A percentile compares a stretch with the other conserved stretches of the same genome.
phyloP scores from a whole-genome alignment of 1,140 invertebrate species.

The Euura saliciscinereae region DNA sequence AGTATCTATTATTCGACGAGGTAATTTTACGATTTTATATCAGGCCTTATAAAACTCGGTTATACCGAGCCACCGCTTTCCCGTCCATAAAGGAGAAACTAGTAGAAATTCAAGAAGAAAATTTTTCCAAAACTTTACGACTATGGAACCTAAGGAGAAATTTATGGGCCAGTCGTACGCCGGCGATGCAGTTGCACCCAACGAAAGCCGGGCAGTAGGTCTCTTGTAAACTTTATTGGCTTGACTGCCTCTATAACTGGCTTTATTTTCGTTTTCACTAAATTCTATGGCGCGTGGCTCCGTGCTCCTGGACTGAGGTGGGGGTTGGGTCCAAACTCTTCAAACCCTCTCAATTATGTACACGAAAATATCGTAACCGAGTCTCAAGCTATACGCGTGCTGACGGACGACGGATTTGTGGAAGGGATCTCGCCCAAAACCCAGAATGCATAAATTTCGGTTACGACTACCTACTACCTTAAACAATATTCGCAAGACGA shows the following conservation, averaged over 20 bases:
- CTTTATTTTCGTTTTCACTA: neutral
- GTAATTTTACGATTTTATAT: slow-evolving; percentile 13
- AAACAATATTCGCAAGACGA: too few species aligned
- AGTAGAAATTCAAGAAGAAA: neutral
- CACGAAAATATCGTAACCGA: neutral
- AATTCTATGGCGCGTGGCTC: slow-evolving; percentile 13
- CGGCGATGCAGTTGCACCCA: slow-evolving; percentile 1
- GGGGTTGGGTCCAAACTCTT: neutral
- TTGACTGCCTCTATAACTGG: neutral
- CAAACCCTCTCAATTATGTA: neutral
- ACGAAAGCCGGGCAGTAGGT: slow-evolving; percentile 10
- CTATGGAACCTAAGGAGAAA: neutral
- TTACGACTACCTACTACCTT: too few species aligned
- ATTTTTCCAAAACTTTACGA: slow-evolving; percentile 11
- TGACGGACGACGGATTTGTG: neutral
- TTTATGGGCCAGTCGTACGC: slow-evolving; percentile 13
- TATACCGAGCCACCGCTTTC: slow-evolving; percentile 8
- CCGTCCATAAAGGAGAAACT: slow-evolving; percentile 10
- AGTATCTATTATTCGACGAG: neutral
- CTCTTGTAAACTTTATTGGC: neutral
- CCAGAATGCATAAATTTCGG: too few species aligned
- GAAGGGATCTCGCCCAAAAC: too few species aligned
- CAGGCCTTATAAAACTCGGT: slow-evolving; percentile 10
- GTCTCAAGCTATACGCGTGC: neutral
- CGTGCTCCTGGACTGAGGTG: neutral